These are phyloP conservation scores for Poecilus cupreus DNA, from an alignment of 2,888 invertebrate species.

Conservation along the genomic window DNA sequence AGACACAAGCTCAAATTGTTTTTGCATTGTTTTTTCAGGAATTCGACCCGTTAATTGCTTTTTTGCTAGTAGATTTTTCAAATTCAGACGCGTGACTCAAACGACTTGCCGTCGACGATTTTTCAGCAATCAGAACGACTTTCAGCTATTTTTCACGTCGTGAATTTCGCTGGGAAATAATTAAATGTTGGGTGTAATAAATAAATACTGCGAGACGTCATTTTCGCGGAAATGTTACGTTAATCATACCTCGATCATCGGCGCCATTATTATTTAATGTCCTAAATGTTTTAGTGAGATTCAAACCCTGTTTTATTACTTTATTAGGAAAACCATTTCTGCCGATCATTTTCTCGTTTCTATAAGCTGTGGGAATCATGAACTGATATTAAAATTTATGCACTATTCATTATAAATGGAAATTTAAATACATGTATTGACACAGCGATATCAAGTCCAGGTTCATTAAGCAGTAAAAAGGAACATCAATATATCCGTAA, in stretches of 20 bases:
- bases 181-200: neutral
- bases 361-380: too few species aligned
- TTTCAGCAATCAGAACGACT: constrained; percentile 4
- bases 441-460: too few species aligned
- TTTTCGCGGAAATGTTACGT: neutral
- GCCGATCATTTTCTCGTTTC: too few species aligned
- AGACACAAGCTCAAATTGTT: constrained; percentile 5
- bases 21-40: constrained; percentile 7
- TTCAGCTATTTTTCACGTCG: neutral
- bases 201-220: neutral
- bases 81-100: neutral
- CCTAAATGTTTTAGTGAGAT: neutral
- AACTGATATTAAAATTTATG: too few species aligned
- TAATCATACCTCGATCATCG: neutral
- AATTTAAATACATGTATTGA: too few species aligned
- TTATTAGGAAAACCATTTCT: neutral
- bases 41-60: constrained; percentile 14
- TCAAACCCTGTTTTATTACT: neutral
- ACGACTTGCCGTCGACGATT: neutral
- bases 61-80: constrained; percentile 5
- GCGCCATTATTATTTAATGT: neutral
- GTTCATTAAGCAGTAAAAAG: too few species aligned
- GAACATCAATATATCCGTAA: too few species aligned
- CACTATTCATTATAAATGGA: too few species aligned
- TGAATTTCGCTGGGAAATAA: neutral